Evolutionary conservation across 2,888 invertebrate species (phyloP).

Genomic region (Aelia acuminata): DNA sequence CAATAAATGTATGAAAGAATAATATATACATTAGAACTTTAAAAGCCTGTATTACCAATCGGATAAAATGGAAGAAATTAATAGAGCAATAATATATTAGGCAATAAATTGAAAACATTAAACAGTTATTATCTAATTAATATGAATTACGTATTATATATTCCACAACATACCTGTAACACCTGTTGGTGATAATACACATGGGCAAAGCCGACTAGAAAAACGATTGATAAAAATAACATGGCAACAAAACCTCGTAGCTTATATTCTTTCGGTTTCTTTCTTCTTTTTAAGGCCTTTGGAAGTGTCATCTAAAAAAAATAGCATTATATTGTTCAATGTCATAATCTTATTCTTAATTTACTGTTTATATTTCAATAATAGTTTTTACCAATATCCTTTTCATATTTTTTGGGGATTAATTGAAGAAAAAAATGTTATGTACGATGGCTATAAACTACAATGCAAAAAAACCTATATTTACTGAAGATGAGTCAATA

Average conservation of each 20-base stretch:
- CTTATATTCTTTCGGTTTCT: conserved; percentile 81
- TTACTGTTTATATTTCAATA: not conserved
- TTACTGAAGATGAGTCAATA: not conserved
- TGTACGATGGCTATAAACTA: not conserved
- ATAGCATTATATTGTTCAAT: not conserved
- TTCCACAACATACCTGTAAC: conserved; percentile 71
- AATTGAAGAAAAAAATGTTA: not conserved
- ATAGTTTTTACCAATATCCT: not conserved
- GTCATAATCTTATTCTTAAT: not conserved
- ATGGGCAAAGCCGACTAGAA: conserved; percentile 87
- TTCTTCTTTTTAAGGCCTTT: conserved; percentile 79
- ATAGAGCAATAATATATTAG: too few species aligned
- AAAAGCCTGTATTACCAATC: too few species aligned
- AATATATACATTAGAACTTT: too few species aligned
- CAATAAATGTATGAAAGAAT: too few species aligned
- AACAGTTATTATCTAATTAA: too few species aligned
- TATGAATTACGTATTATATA: too few species aligned
- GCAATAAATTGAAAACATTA: too few species aligned
- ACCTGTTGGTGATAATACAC: conserved; percentile 87
- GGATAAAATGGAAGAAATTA: too few species aligned
- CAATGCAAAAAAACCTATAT: not conserved
- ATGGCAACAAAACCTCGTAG: conserved; percentile 85
- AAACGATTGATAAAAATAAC: conserved; percentile 84
- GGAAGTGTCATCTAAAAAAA: conserved; percentile 79
- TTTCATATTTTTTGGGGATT: not conserved